These are phyloP conservation scores for Aphis gossypii DNA, from an alignment of 1,140 invertebrate genomes.

Conservation along the genomic window DNA sequence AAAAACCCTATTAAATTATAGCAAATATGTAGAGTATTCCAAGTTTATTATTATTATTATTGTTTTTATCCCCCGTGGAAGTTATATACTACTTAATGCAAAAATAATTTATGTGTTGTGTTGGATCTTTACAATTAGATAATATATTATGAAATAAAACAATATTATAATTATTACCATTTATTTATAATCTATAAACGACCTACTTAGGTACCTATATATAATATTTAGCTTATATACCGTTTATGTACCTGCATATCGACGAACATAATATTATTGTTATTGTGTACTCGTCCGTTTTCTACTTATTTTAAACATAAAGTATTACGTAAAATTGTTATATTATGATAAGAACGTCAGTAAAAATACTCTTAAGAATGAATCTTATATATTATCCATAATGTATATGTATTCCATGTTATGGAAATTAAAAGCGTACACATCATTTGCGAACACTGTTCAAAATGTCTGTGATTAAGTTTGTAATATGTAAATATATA, in stretches of 20 bases:
- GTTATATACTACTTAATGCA: conserved; percentile 18
- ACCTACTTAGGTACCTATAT: neutral
- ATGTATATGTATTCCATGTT: neutral
- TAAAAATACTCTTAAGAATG: neutral
- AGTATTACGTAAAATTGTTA: conserved; percentile 38
- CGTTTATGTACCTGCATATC: conserved; percentile 24
- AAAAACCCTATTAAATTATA: conserved; percentile 34
- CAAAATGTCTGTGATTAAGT: conserved; percentile 56
- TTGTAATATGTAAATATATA: conserved; percentile 42
- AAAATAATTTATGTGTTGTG: conserved; percentile 19
- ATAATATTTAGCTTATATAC: conserved; percentile 21
- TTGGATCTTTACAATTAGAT: conserved; percentile 6
- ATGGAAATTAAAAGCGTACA: conserved; percentile 37
- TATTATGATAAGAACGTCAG: neutral
- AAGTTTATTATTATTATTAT: conserved; percentile 43
- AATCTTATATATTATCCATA: conserved; percentile 23
- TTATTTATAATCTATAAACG: conserved; percentile 4
- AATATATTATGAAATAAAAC: conserved; percentile 19
- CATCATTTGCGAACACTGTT: conserved; percentile 56
- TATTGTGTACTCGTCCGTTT: conserved; percentile 5
- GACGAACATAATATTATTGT: neutral
- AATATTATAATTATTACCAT: conserved; percentile 26
- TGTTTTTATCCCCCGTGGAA: conserved; percentile 16
- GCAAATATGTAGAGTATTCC: neutral
- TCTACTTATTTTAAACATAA: conserved; percentile 21